phyloP scores from a whole-genome alignment of 2,113 vertebrate species.

The Alligator sinensis region DNA sequence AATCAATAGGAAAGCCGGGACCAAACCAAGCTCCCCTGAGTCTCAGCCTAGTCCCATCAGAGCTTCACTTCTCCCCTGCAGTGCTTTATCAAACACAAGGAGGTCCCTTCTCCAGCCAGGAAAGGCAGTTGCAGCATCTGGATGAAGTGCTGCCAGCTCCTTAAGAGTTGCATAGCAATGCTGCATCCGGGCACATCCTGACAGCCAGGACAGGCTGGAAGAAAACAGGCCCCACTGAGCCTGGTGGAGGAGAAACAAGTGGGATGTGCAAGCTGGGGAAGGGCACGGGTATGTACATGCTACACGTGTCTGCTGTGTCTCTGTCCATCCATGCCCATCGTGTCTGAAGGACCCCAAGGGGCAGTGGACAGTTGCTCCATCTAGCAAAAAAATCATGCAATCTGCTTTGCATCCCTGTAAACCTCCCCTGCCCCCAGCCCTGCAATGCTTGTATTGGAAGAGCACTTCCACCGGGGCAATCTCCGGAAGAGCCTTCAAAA shows the following conservation, averaged over 20 bases:
- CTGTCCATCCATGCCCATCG: background rate
- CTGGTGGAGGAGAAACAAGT: accelerated
- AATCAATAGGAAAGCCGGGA: background rate
- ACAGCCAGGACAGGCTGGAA: background rate
- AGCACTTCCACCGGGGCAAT: background rate
- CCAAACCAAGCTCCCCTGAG: background rate
- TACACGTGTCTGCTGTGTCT: background rate
- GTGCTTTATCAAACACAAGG: background rate
- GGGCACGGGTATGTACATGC: background rate
- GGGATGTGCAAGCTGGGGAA: background rate
- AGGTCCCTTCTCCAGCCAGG: too few species aligned
- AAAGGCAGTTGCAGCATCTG: background rate
- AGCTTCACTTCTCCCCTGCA: background rate
- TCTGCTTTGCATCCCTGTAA: background rate
- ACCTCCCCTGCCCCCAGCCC: background rate
- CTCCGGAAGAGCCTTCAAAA: background rate
- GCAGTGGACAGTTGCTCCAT: too few species aligned
- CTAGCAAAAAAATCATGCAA: background rate
- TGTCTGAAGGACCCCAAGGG: background rate
- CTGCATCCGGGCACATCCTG: background rate
- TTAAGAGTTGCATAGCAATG: background rate
- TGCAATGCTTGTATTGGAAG: background rate
- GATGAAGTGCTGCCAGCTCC: too few species aligned
- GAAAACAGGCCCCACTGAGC: background rate
- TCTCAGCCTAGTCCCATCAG: background rate